Conservation (phyloP, 2,888 invertebrate genomes). For the Heliconius ismenius region DNA sequence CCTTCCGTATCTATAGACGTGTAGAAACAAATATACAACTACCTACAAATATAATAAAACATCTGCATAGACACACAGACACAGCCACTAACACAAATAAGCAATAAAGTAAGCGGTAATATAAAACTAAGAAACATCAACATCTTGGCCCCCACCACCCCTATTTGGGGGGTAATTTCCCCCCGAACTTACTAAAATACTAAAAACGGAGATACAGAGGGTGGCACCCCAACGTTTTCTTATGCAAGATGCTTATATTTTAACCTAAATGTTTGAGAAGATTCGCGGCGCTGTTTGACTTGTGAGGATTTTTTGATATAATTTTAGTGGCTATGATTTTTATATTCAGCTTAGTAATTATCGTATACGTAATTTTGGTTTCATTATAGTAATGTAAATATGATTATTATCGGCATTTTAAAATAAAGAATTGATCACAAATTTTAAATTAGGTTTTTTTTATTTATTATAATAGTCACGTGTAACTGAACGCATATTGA, state of each 20-base stretch:
- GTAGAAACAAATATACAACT: neutral
- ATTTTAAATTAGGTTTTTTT: neutral
- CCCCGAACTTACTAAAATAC: slow-evolving; percentile 82
- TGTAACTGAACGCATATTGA: slow-evolving; percentile 17
- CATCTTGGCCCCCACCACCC: slow-evolving; percentile 66
- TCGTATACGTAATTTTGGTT: neutral
- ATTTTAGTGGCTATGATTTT: slow-evolving; percentile 25
- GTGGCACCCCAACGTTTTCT: slow-evolving; percentile 73
- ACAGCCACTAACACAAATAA: slow-evolving; percentile 77
- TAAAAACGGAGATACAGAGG: slow-evolving; percentile 81
- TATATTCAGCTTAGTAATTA: slow-evolving; percentile 2
- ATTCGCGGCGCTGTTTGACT: slow-evolving; percentile 51
- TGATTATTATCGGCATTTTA: neutral
- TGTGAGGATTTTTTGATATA: slow-evolving; percentile 46
- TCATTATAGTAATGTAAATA: neutral
- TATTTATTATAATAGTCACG: neutral
- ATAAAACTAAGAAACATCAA: slow-evolving; percentile 83
- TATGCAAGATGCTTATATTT: slow-evolving; percentile 82
- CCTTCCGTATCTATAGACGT: slow-evolving; percentile 18
- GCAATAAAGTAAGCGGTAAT: slow-evolving; percentile 81
- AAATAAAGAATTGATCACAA: neutral
- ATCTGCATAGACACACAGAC: slow-evolving; percentile 73
- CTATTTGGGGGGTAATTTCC: slow-evolving; percentile 68
- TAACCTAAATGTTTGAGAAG: slow-evolving; percentile 75
- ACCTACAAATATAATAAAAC: slow-evolving; percentile 53